Percentiles rank a stretch among this genome's conserved stretches.
Evolutionary conservation across 1,140 invertebrate genomes (phyloP).

Genomic region (Trichonephila clavata): DNA sequence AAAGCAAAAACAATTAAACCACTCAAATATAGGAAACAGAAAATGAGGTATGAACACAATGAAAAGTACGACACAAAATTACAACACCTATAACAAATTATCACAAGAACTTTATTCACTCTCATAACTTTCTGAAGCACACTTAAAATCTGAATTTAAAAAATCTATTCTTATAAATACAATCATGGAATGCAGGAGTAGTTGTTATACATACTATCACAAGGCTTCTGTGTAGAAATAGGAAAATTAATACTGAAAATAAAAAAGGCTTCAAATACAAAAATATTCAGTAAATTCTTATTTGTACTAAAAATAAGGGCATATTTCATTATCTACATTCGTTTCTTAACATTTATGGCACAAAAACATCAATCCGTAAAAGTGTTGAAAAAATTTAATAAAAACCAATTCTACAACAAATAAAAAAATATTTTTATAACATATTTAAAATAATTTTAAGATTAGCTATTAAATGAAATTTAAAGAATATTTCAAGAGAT

Average conservation of each 20-base stretch:
- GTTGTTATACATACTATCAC: constrained; percentile 44
- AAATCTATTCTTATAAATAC: constrained; percentile 25
- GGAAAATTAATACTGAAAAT: constrained; percentile 44
- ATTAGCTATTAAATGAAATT: too few relatives aligned
- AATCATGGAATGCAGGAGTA: constrained; percentile 46
- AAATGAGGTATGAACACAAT: too few relatives aligned
- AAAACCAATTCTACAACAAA: neutral
- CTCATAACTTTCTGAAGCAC: neutral
- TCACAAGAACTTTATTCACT: constrained; percentile 27
- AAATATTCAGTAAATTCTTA: neutral
- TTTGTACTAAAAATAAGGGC: constrained; percentile 47
- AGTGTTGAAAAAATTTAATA: neutral
- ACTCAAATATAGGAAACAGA: too few relatives aligned
- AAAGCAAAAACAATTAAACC: too few relatives aligned
- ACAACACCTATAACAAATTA: neutral
- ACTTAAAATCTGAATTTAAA: constrained; percentile 4
- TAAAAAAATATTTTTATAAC: neutral
- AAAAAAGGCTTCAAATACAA: neutral
- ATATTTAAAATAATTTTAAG: too few relatives aligned
- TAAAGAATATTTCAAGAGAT: too few relatives aligned
- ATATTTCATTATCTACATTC: neutral
- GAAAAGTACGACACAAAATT: neutral
- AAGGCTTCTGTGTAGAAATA: constrained; percentile 37
- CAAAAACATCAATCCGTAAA: neutral
- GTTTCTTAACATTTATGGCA: neutral